A percentile compares a stretch with the other conserved stretches of the same genome.
Conservation (phyloP, 2,797 vertebrate genomes). For the Gymnothorax reevesii region DNA sequence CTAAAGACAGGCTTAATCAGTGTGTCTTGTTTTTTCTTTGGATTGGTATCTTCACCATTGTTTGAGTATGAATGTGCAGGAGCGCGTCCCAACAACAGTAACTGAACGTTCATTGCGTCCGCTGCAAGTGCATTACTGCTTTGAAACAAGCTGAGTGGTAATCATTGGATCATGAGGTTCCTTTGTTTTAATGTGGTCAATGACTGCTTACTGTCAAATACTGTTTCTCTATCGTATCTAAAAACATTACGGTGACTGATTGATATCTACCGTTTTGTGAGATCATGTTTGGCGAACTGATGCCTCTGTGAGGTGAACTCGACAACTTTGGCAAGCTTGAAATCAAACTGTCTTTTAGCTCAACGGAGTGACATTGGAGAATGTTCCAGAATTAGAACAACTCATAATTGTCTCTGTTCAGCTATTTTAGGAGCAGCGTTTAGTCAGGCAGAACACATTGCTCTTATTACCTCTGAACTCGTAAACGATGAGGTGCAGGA, state of each 20-base stretch:
- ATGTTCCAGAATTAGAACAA: not conserved
- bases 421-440: not conserved
- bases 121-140: not conserved
- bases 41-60: too few relatives aligned
- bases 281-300: not conserved
- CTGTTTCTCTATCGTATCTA: not conserved
- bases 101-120: not conserved
- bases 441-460: not conserved
- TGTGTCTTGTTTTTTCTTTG: too few relatives aligned
- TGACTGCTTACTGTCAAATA: not conserved
- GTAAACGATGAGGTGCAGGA: not conserved
- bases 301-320: not conserved
- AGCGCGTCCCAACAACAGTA: not conserved
- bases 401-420: not conserved
- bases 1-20: too few relatives aligned
- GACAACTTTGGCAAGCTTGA: not conserved
- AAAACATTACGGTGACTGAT: not conserved
- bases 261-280: not conserved
- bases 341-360: not conserved
- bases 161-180: not conserved
- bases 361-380: not conserved
- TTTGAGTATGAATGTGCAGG: too few relatives aligned
- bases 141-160: not conserved
- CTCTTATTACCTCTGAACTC: not conserved
- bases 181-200: not conserved